A percentile compares a stretch with the other conserved stretches of the same genome.
These are phyloP conservation scores for Rynchops niger DNA, from an alignment of 2,113 vertebrate genomes.

Conservation along the genomic window DNA sequence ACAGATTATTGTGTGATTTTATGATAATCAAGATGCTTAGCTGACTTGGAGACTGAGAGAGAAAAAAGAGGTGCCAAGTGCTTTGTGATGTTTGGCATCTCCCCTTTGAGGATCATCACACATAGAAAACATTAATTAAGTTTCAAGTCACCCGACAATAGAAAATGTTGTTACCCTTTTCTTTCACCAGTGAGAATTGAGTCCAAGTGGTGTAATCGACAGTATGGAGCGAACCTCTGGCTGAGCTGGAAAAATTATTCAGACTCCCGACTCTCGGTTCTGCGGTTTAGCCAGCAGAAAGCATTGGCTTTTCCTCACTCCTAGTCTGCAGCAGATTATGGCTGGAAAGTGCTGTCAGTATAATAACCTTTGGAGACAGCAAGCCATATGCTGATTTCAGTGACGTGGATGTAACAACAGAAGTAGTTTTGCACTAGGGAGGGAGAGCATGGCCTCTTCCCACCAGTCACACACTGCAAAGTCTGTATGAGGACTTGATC, in stretches of 20 bases:
- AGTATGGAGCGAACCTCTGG: background rate
- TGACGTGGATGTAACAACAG: background rate
- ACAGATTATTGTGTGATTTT: conserved; percentile 46
- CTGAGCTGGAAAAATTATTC: background rate
- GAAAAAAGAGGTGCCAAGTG: background rate
- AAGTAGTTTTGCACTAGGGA: background rate
- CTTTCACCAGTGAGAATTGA: conserved; percentile 14
- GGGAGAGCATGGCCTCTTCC: background rate
- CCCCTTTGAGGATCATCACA: conserved; percentile 29
- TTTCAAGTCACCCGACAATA: conserved; percentile 21
- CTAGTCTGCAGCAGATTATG: conserved; percentile 31
- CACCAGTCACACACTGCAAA: background rate
- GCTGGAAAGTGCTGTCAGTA: conserved; percentile 33
- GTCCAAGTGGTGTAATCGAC: background rate
- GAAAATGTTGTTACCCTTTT: conserved; percentile 13
- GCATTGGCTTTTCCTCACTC: conserved; percentile 7
- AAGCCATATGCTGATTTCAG: conserved; percentile 49
- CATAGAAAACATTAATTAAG: conserved; percentile 52
- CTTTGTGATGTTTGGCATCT: conserved; percentile 50
- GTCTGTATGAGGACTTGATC: background rate
- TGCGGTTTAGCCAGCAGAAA: conserved; percentile 12
- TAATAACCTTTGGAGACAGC: conserved; percentile 32
- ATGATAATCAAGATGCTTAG: background rate
- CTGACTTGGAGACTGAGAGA: conserved; percentile 4
- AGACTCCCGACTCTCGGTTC: background rate